phyloP scores from a whole-genome alignment of 2,113 vertebrate genomes.

The Amia ocellicauda region DNA sequence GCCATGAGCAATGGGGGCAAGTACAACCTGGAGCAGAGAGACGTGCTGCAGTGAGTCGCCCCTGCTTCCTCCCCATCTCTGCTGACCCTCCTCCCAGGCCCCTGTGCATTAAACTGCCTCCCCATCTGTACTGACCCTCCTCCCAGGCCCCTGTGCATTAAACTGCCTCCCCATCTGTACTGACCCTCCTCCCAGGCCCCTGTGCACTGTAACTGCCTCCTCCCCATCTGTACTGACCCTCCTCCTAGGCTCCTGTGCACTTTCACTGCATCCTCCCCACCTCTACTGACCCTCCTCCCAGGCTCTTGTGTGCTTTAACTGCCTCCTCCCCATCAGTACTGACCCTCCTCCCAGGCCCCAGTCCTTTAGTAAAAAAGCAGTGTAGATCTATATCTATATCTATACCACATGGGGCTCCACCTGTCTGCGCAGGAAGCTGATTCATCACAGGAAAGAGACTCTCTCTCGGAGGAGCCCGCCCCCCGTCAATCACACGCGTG shows the following conservation, averaged over 20 bases:
- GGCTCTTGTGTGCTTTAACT: too few species aligned
- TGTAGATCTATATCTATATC: too few species aligned
- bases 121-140: too few species aligned
- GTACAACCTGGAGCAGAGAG: constrained; percentile 96
- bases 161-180: constrained; percentile 3
- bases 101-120: too few species aligned
- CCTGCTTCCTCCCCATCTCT: neutral
- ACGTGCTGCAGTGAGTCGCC: constrained; percentile 89
- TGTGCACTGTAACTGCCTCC: too few species aligned
- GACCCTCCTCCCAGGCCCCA: too few species aligned
- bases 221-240: constrained; percentile 1
- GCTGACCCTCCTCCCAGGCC: too few species aligned
- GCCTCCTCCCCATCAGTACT: too few species aligned
- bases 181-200: neutral
- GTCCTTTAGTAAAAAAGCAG: too few species aligned
- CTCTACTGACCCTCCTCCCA: too few species aligned
- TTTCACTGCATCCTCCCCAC: neutral
- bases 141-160: too few species aligned
- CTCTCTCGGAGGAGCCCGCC: constrained; percentile 79
- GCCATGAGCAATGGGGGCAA: constrained; percentile 94
- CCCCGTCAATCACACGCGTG: constrained; percentile 58
- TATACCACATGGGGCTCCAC: too few species aligned
- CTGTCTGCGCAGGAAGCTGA: constrained; percentile 77
- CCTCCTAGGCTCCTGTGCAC: neutral
- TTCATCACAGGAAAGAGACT: constrained; percentile 94